Evolutionary conservation across 1,140 invertebrate species (phyloP).

Genomic region (Aphaenogaster rudis): DNA sequence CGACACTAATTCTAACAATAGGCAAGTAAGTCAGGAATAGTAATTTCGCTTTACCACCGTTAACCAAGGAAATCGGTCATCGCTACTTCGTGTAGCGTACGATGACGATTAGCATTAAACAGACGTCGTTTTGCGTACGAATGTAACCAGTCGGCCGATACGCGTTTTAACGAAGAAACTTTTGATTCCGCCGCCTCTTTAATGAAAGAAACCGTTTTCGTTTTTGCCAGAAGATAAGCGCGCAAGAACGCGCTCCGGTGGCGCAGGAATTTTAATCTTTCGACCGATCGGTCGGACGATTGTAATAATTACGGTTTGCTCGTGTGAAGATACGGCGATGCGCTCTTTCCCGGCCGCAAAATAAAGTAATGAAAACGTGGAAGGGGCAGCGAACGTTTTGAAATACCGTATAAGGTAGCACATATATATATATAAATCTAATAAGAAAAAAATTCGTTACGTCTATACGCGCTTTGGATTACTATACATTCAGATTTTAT

Average conservation of each 20-base stretch:
- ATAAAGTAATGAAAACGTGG: constrained; percentile 24
- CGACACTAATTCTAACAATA: not conserved
- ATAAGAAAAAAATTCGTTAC: not conserved
- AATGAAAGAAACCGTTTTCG: constrained; percentile 57
- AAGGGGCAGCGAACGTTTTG: constrained; percentile 7
- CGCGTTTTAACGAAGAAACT: constrained; percentile 46
- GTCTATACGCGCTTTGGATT: not conserved
- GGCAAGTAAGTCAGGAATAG: not conserved
- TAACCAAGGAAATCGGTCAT: not conserved
- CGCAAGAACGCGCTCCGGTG: constrained; percentile 48
- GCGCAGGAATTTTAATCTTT: constrained; percentile 61
- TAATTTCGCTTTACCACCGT: not conserved
- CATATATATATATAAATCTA: not conserved
- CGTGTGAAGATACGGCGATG: constrained; percentile 52
- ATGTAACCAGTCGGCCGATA: not conserved
- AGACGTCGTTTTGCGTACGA: constrained; percentile 23
- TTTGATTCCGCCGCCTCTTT: constrained; percentile 60
- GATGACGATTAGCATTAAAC: constrained; percentile 26
- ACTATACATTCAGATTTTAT: not conserved
- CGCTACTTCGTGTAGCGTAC: not conserved
- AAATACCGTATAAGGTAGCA: not conserved
- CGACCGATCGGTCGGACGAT: constrained; percentile 48
- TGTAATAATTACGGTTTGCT: constrained; percentile 57
- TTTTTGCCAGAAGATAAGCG: constrained; percentile 51
- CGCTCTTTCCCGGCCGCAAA: not conserved